These are phyloP conservation scores for Epinephelus coioides DNA, from an alignment of 2,797 vertebrate species.

Conservation along the genomic window DNA sequence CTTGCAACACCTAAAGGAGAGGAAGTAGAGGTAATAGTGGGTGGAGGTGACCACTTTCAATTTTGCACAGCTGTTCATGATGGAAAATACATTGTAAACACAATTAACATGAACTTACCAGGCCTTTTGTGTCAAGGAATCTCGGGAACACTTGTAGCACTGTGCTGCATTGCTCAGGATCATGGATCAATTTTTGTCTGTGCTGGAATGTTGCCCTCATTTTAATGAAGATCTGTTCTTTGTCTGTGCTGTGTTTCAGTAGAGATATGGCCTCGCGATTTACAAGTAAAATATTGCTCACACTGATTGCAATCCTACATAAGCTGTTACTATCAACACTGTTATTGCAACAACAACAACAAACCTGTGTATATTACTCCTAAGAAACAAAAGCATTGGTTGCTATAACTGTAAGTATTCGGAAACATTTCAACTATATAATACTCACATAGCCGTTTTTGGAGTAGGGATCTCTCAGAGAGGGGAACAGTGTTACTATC, in stretches of 20 bases:
- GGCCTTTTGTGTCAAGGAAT: not conserved
- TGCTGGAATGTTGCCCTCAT: slow-evolving; percentile 33
- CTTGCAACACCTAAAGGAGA: not conserved
- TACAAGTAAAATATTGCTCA: too few relatives aligned
- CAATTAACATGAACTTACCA: slow-evolving; percentile 20
- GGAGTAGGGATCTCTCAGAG: too few relatives aligned
- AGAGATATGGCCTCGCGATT: slow-evolving; percentile 18
- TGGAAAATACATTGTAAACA: not conserved
- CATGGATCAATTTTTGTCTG: slow-evolving; percentile 30
- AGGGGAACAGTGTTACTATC: too few relatives aligned
- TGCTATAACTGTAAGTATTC: too few relatives aligned
- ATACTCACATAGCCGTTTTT: too few relatives aligned
- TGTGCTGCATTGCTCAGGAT: slow-evolving; percentile 29
- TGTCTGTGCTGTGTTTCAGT: slow-evolving; percentile 35
- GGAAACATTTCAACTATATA: too few relatives aligned
- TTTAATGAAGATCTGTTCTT: slow-evolving; percentile 42
- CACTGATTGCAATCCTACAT: too few relatives aligned
- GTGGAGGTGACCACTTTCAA: not conserved
- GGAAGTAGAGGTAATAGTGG: not conserved
- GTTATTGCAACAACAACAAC: not conserved
- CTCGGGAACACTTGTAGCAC: slow-evolving; percentile 30
- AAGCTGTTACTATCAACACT: not conserved
- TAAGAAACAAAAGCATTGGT: not conserved
- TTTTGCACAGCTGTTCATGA: not conserved
- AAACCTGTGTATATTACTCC: not conserved